Percentiles rank a stretch among this genome's conserved stretches.
Conservation (phyloP, 2,113 vertebrate genomes). For the Arizona elegans region DNA sequence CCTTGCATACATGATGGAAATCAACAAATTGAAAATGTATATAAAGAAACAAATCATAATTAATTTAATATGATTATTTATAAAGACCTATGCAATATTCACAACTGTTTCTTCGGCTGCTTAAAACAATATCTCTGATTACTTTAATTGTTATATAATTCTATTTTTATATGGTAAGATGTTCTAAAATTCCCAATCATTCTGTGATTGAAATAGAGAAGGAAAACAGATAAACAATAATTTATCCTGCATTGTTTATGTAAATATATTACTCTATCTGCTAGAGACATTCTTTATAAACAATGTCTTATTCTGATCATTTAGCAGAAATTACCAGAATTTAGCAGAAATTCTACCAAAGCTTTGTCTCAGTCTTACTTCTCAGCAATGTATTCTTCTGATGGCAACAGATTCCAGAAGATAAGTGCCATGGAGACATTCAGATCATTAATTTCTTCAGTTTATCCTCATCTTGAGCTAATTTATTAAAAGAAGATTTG, state of each 20-base stretch:
- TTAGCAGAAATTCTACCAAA: conserved; percentile 13
- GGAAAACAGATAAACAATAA: conserved; percentile 22
- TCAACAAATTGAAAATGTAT: conserved; percentile 19
- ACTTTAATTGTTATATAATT: conserved; percentile 5
- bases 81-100: conserved; percentile 17
- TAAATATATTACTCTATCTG: background rate
- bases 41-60: background rate
- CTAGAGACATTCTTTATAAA: background rate
- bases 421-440: background rate
- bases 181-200: conserved; percentile 3
- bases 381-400: background rate
- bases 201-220: background rate
- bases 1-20: conserved; percentile 10
- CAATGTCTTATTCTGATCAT: conserved; percentile 8
- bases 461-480: background rate
- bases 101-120: conserved; percentile 16
- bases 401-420: background rate
- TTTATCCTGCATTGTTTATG: conserved; percentile 32
- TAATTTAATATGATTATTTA: conserved; percentile 37
- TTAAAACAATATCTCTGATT: conserved; percentile 34
- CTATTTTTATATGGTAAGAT: background rate
- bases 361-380: background rate
- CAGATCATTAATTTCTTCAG: background rate
- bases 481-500: background rate
- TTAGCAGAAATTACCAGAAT: background rate